Conservation (phyloP, 2,113 vertebrate species). For the Ceyx margarethae region DNA sequence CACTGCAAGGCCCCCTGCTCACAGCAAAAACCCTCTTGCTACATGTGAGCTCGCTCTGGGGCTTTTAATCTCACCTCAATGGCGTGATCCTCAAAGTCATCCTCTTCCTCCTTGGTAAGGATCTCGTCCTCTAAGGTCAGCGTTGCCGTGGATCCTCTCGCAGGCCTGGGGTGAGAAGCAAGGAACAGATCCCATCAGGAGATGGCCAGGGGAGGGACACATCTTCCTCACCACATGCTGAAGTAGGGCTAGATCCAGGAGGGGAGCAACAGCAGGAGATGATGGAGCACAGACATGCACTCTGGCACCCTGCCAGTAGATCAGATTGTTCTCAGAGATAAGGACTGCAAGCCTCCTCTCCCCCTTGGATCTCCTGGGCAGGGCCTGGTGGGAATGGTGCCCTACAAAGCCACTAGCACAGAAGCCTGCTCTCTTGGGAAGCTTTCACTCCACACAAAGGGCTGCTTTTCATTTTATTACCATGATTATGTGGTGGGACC, state of each 20-base stretch:
- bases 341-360: rapidly evolving
- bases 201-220: background rate
- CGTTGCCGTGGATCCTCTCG: background rate
- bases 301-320: background rate
- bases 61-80: background rate
- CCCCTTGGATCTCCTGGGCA: background rate
- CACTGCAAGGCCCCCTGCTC: background rate
- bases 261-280: background rate
- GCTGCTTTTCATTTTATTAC: background rate
- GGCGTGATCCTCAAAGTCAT: background rate
- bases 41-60: rapidly evolving
- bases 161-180: background rate
- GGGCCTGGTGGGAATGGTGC: rapidly evolving
- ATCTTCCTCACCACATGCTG: rapidly evolving
- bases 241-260: background rate
- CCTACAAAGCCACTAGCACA: background rate
- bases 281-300: background rate
- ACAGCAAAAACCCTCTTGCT: background rate
- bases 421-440: background rate
- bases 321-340: background rate
- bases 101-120: background rate
- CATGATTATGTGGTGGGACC: background rate
- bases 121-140: background rate
- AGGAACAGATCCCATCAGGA: background rate
- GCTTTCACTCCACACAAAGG: rapidly evolving